These are phyloP conservation scores for Emydocephalus ijimae DNA, from an alignment of 2,113 vertebrate species.

Conservation along the genomic window DNA sequence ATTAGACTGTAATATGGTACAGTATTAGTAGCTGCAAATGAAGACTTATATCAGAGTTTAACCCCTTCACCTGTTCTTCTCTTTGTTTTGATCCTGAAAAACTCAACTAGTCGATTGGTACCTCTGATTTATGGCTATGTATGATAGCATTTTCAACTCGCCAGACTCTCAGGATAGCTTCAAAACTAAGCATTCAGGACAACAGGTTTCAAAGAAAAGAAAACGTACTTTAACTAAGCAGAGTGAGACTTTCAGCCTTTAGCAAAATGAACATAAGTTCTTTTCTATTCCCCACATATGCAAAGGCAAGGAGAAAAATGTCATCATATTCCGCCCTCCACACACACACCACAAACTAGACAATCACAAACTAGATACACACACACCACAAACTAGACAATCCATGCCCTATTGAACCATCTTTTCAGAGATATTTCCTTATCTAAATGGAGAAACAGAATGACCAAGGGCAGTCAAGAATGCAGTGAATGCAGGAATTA, in stretches of 20 bases:
- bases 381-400: not conserved
- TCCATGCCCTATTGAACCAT: not conserved
- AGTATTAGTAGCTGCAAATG: conserved; percentile 94
- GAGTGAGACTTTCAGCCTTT: conserved; percentile 12
- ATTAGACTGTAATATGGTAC: conserved; percentile 95
- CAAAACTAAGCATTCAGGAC: not conserved
- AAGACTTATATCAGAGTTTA: conserved; percentile 77
- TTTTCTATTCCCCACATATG: not conserved
- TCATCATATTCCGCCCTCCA: not conserved
- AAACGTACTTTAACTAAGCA: conserved; percentile 21
- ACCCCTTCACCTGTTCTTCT: conserved; percentile 64
- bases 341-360: too few species aligned
- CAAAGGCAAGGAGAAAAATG: conserved; percentile 3
- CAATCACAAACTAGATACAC: too few species aligned
- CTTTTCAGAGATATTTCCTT: not conserved
- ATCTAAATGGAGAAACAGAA: not conserved
- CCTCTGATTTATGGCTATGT: conserved; percentile 14
- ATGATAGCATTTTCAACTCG: conserved; percentile 1
- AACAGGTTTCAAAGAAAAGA: conserved; percentile 9
- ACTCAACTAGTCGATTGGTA: conserved; percentile 31
- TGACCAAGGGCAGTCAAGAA: not conserved
- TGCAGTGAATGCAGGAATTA: not conserved
- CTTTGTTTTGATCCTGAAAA: conserved; percentile 46
- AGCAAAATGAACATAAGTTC: not conserved
- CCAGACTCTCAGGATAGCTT: not conserved